Evolutionary conservation across 2,797 vertebrate species (phyloP).

Genomic region (Syndactyla subalaris): DNA sequence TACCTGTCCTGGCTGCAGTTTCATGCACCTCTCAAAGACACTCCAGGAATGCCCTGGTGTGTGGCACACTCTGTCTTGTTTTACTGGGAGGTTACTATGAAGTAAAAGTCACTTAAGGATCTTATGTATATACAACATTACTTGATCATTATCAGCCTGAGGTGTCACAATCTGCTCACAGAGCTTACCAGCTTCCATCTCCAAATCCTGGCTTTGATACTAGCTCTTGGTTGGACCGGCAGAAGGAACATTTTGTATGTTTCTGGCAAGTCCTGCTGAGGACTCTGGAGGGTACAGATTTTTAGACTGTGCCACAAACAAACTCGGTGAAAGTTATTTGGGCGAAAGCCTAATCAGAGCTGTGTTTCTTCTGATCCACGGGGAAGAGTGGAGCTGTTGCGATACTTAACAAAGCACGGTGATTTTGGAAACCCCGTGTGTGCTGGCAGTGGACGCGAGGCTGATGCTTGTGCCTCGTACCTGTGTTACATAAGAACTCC

Average conservation of each 20-base stretch:
- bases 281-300: neutral
- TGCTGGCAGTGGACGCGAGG: accelerated
- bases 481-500: neutral
- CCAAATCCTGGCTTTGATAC: neutral
- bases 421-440: accelerated
- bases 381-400: neutral
- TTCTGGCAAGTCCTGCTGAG: neutral
- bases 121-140: neutral
- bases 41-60: neutral
- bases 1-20: neutral
- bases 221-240: neutral
- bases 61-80: neutral
- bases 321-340: neutral
- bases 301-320: neutral
- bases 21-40: accelerated
- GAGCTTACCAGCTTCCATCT: neutral
- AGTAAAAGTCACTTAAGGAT: neutral
- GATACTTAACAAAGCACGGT: accelerated
- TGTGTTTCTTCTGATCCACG: neutral
- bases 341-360: neutral
- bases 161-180: neutral
- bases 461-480: neutral
- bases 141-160: neutral
- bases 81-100: neutral
- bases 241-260: accelerated